Evolutionary conservation across 2,888 invertebrate species (phyloP).

Genomic region (Chesias legatella): DNA sequence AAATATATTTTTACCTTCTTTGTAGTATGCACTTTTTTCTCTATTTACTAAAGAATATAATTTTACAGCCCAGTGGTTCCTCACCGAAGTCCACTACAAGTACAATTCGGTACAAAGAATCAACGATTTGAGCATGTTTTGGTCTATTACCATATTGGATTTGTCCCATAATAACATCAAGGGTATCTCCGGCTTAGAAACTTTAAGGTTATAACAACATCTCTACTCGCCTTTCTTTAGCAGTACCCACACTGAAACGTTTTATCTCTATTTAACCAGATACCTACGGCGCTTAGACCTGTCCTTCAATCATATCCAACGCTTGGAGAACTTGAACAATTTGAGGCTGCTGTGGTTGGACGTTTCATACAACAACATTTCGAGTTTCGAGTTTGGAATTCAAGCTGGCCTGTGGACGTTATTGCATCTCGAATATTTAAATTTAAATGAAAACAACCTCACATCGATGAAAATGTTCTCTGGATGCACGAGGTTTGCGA

Average conservation of each 20-base stretch:
- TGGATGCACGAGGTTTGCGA: conserved; percentile 56
- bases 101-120: conserved; percentile 78
- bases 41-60: neutral
- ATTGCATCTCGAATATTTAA: conserved; percentile 71
- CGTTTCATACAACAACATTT: conserved; percentile 78
- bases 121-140: conserved; percentile 77
- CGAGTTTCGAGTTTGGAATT: conserved; percentile 59
- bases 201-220: conserved; percentile 61
- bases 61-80: conserved; percentile 76
- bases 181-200: conserved; percentile 74
- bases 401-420: conserved; percentile 73
- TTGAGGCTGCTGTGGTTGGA: conserved; percentile 76
- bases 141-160: conserved; percentile 82
- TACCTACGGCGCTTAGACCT: conserved; percentile 80
- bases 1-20: conserved; percentile 32
- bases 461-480: conserved; percentile 76
- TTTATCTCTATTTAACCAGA: conserved; percentile 46
- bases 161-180: conserved; percentile 82
- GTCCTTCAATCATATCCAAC: conserved; percentile 80
- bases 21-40: no score
- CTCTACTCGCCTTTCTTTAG: conserved; percentile 4
- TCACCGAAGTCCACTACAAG: conserved; percentile 82
- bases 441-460: conserved; percentile 77
- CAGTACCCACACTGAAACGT: conserved; percentile 2
- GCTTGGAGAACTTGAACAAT: conserved; percentile 78